These are phyloP conservation scores for Drosophila acutilabella DNA, from an alignment of 2,888 invertebrate genomes.

Conservation along the genomic window DNA sequence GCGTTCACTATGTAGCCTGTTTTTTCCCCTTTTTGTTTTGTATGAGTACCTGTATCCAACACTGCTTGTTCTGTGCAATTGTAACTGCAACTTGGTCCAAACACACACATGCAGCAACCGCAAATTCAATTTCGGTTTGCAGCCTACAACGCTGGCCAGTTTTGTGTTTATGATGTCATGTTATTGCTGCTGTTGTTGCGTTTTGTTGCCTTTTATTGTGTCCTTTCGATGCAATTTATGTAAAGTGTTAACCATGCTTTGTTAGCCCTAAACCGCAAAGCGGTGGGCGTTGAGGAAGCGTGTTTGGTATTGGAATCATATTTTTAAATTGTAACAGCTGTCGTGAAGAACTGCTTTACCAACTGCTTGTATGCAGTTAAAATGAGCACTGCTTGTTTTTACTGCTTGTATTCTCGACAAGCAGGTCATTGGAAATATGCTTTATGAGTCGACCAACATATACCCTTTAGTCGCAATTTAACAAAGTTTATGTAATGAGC, in stretches of 20 bases:
- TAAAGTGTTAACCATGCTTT: slow-evolving; percentile 64
- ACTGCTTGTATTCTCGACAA: background rate
- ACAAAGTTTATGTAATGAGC: too few species aligned
- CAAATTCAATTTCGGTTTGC: slow-evolving; percentile 79
- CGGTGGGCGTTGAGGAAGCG: slow-evolving; percentile 18
- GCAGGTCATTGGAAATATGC: background rate
- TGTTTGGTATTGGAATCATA: background rate
- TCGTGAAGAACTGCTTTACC: background rate
- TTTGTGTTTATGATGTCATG: slow-evolving; percentile 45
- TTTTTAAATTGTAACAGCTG: slow-evolving; percentile 9
- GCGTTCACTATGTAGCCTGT: background rate
- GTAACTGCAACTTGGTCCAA: slow-evolving; percentile 25
- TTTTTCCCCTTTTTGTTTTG: background rate
- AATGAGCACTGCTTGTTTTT: background rate
- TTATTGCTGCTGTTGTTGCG: slow-evolving; percentile 18
- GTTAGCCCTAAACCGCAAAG: slow-evolving; percentile 59
- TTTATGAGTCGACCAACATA: background rate
- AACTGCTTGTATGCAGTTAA: background rate
- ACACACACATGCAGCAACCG: slow-evolving; percentile 50
- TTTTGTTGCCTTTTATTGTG: slow-evolving; percentile 33
- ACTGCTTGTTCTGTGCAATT: slow-evolving; percentile 16
- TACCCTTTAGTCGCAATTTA: background rate
- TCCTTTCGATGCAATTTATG: slow-evolving; percentile 74
- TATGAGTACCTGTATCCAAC: slow-evolving; percentile 28
- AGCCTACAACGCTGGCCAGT: slow-evolving; percentile 59